A percentile compares a stretch with the other conserved stretches of the same genome.
These are phyloP conservation scores for Poeciliopsis turneri DNA, from an alignment of 2,797 vertebrate species.

Conservation along the genomic window DNA sequence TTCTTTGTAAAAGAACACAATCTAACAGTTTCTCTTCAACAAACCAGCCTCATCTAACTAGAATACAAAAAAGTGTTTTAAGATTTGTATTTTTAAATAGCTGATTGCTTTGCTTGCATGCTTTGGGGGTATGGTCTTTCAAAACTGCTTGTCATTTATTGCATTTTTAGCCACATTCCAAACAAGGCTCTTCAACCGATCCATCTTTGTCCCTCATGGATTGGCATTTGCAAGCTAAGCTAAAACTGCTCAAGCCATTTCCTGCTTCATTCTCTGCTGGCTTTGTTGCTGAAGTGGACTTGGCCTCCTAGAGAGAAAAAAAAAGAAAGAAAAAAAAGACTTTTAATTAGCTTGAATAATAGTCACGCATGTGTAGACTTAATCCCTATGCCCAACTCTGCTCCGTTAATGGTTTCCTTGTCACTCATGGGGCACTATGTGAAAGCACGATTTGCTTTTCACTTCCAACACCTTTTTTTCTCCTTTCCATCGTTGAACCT, in stretches of 20 bases:
- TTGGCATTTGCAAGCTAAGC: conserved; percentile 68
- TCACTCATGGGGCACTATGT: conserved; percentile 80
- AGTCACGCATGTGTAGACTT: conserved; percentile 83
- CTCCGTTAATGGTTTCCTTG: conserved; percentile 85
- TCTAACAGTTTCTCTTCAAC: neutral
- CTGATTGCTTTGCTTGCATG: conserved; percentile 16
- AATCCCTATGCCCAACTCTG: conserved; percentile 79
- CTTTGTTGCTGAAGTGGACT: conserved; percentile 81
- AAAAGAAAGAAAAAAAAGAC: conserved; percentile 66
- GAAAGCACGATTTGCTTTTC: conserved; percentile 81
- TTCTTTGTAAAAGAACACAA: neutral
- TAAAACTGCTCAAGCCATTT: conserved; percentile 74
- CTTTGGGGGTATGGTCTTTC: conserved; percentile 20
- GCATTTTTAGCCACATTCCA: conserved; percentile 29
- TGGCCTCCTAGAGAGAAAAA: conserved; percentile 62
- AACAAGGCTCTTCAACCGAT: conserved; percentile 42
- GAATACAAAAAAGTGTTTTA: neutral
- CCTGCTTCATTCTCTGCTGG: conserved; percentile 74
- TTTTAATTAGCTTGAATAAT: conserved; percentile 86
- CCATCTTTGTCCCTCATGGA: conserved; percentile 57
- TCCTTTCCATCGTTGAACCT: conserved; percentile 43
- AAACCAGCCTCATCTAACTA: neutral
- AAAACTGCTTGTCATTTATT: conserved; percentile 39
- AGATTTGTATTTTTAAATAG: neutral
- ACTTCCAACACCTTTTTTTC: conserved; percentile 69